phyloP scores from a whole-genome alignment of 2,113 vertebrate genomes.

The Xenopus tropicalis region DNA sequence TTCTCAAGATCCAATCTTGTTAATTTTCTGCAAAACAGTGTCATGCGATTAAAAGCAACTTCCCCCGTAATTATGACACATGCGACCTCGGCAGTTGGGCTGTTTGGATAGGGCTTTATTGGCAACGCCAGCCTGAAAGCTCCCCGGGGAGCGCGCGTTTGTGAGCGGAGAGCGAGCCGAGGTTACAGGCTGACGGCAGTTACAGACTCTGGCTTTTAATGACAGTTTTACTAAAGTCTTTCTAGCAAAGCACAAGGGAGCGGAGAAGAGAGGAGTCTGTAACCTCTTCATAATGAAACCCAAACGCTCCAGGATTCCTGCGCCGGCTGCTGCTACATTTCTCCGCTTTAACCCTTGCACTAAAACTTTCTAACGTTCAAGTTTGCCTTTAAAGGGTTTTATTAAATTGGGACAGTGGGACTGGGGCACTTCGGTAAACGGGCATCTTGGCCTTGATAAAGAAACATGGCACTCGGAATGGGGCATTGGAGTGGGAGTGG shows the following conservation, averaged over 20 bases:
- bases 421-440: too few relatives aligned
- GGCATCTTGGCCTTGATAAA: too few relatives aligned
- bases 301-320: background rate
- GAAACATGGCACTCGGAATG: too few relatives aligned
- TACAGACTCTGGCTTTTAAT: constrained; percentile 8
- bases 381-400: too few relatives aligned
- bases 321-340: background rate
- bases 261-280: background rate
- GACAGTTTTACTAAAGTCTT: constrained; percentile 6
- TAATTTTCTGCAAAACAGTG: constrained; percentile 25
- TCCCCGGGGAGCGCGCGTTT: constrained; percentile 20
- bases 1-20: constrained; percentile 18
- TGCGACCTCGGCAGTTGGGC: constrained; percentile 13
- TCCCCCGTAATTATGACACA: constrained; percentile 36
- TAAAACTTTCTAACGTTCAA: too few relatives aligned
- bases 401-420: too few relatives aligned
- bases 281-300: background rate
- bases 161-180: background rate
- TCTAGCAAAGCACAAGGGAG: background rate
- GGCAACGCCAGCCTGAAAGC: constrained; percentile 7
- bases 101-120: constrained; percentile 13
- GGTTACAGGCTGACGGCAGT: constrained; percentile 12
- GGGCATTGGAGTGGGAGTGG: too few relatives aligned
- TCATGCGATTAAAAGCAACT: constrained; percentile 28
- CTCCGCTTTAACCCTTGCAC: too few relatives aligned